Conservation (phyloP, 2,888 invertebrate species). For the Dysmachus trigonus region DNA sequence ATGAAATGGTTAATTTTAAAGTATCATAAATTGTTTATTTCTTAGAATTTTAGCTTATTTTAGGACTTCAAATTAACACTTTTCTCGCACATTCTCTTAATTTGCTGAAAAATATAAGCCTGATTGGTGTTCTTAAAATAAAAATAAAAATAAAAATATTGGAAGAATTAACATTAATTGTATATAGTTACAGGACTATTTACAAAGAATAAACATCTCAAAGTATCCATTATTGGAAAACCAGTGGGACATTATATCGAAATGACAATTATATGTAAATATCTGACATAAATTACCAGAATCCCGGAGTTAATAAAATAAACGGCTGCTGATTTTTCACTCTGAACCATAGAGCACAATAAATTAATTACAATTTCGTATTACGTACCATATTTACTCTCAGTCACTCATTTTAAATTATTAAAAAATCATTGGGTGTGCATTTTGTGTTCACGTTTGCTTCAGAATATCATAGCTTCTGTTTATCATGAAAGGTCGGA, state of each 20-base stretch:
- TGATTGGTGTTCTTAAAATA: no score
- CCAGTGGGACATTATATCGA: background rate
- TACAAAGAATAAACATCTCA: no score
- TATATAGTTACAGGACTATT: no score
- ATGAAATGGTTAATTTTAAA: no score
- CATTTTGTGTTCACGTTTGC: no score
- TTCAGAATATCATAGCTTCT: background rate
- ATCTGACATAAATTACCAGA: background rate
- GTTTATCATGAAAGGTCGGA: background rate
- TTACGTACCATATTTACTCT: background rate
- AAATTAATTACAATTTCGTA: background rate
- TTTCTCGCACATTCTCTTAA: no score
- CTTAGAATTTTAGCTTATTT: no score
- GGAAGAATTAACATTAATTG: no score
- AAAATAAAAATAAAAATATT: no score
- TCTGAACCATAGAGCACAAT: background rate
- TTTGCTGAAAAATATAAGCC: no score
- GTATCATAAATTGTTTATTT: no score
- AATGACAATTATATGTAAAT: background rate
- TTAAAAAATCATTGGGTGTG: background rate
- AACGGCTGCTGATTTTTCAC: background rate
- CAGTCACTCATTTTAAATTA: background rate
- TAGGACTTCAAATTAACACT: no score
- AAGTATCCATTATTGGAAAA: background rate
- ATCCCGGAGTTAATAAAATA: background rate